phyloP scores from a whole-genome alignment of 1,140 invertebrate genomes.

The Tribolium madens region DNA sequence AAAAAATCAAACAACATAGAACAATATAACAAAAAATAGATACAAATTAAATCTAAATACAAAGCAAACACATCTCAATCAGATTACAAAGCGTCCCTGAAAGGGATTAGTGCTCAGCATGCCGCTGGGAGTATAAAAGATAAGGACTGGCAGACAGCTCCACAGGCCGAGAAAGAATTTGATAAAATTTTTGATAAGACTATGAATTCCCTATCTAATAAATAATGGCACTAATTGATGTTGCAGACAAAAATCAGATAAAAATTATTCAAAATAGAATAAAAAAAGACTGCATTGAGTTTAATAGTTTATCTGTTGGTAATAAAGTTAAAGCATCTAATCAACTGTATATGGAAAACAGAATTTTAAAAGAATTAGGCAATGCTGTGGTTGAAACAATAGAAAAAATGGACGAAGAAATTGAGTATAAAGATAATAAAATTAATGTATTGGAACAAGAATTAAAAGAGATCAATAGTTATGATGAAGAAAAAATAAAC shows the following conservation, averaged over 20 bases:
- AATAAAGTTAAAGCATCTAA: slow-evolving; percentile 25
- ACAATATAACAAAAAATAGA: not conserved
- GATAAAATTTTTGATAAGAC: slow-evolving; percentile 33
- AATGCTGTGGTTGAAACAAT: slow-evolving; percentile 16
- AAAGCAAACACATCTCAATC: too few relatives aligned
- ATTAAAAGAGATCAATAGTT: slow-evolving; percentile 9
- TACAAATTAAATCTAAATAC: too few relatives aligned
- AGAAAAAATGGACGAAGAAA: slow-evolving; percentile 26
- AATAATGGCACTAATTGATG: slow-evolving; percentile 36
- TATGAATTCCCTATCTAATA: slow-evolving; percentile 36
- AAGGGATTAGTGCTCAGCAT: not conserved
- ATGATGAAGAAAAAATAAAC: slow-evolving; percentile 32
- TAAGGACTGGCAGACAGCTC: too few relatives aligned
- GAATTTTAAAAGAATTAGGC: slow-evolving; percentile 23
- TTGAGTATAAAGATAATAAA: slow-evolving; percentile 35
- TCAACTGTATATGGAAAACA: slow-evolving; percentile 23
- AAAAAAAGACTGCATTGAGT: slow-evolving; percentile 34
- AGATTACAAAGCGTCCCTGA: too few relatives aligned
- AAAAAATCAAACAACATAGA: not conserved
- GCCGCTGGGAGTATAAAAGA: slow-evolving; percentile 14
- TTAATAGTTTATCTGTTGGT: slow-evolving; percentile 30
- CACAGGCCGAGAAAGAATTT: too few relatives aligned
- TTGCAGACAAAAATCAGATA: slow-evolving; percentile 30
- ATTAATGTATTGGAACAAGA: slow-evolving; percentile 38
- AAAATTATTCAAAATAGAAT: slow-evolving; percentile 42